Base-by-base conservation (phyloP, 2,888 invertebrate species). In the Drosophila kanekoi region DNA sequence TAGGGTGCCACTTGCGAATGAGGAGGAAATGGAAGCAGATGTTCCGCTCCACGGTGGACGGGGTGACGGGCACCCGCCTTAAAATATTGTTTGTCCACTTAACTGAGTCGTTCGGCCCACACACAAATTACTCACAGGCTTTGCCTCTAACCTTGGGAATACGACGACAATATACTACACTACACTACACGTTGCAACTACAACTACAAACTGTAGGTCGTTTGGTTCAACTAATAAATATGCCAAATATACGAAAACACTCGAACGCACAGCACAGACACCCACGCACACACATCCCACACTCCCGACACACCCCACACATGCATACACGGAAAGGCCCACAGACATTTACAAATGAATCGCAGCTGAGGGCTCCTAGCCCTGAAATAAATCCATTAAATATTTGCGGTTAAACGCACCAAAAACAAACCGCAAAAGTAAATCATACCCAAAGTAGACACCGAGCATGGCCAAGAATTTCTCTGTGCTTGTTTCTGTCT, bases 331-430 rank as follows among this genome's bases (percentile, higher is more conserved):
- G 54, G 28, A 23, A 32, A 9, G 20, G 8, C 14, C 14, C 43
- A 58, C 66, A 48, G 72, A 76, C 81, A 74, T 69, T 64, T 72
- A 82, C 73, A 83, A 87, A 81, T 79, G 84, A 83, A 81, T 79
- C 86, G 83, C 81, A 84, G 82, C 82, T 79, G 81, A 79, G 77
- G 74, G 75, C 77, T 44, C 16, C 44, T 38, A 49, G 43, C 40
- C 51, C 38, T 44, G 65, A 83, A 86, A 81, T 84, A 88, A 86
- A 83, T 79, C 87, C 88, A 87, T 88, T 88, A 87, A 86, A 88
- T 87, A 88, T 86, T 87, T 87, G 84, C 87, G 88, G 88, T 84
- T 81, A 86, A 87, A 84, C 81, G 88, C 83, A 86, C 86, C 81
- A 81, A 86, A 77, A 83, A 77, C 81, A 73, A 87, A 86, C 83